Evolutionary conservation across 1,140 invertebrate genomes (phyloP).

Genomic region (Drosophila orosa): DNA sequence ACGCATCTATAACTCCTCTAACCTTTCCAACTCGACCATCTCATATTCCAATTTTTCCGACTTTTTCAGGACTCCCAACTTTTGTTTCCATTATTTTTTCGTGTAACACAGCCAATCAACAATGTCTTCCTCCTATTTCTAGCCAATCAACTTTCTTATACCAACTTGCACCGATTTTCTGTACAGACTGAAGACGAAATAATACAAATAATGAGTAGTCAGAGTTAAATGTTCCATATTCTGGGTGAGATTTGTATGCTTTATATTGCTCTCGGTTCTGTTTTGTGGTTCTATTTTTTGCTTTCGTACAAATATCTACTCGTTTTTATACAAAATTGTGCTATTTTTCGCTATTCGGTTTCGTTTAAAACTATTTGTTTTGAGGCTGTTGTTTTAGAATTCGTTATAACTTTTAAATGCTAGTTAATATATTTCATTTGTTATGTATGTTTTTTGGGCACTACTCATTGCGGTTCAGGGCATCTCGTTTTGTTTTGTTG

Average conservation of each 20-base stretch:
- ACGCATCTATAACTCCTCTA: conserved; percentile 51
- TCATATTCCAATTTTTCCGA: conserved; percentile 1
- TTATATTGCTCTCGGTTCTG: conserved; percentile 32
- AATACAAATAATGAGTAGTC: conserved; percentile 27
- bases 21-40: conserved; percentile 2
- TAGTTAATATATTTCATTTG: conserved; percentile 61
- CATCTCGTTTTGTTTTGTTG: conserved; percentile 49
- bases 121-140: conserved; percentile 32
- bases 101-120: conserved; percentile 79
- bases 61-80: conserved; percentile 15
- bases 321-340: conserved; percentile 75
- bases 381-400: conserved; percentile 79
- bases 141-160: conserved; percentile 19
- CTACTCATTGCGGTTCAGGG: conserved; percentile 81
- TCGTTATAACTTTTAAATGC: conserved; percentile 77
- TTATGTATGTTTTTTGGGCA: conserved; percentile 76
- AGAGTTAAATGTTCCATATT: conserved; percentile 19
- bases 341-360: conserved; percentile 68
- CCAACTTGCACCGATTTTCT: conserved; percentile 11
- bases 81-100: conserved; percentile 28
- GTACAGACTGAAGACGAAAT: conserved; percentile 36
- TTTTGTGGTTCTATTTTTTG: conserved; percentile 26
- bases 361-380: conserved; percentile 69
- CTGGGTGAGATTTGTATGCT: conserved; percentile 20
- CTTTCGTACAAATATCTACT: conserved; percentile 55